Evolutionary conservation across 2,113 vertebrate genomes (phyloP).

Genomic region (Sardina pilchardus): DNA sequence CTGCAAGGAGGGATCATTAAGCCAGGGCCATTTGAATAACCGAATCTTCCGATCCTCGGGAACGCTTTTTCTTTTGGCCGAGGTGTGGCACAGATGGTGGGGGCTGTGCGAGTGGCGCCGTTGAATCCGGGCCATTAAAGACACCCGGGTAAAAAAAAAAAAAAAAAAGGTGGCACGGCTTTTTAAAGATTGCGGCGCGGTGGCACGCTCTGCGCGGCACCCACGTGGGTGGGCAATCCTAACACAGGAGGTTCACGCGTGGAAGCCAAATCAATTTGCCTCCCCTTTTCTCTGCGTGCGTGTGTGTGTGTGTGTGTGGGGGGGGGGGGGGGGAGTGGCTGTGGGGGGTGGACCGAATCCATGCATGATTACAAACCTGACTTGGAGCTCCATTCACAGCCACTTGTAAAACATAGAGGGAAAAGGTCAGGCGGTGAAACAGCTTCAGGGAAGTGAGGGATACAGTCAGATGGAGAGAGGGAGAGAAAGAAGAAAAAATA

Average conservation of each 20-base stretch:
- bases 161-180: conserved; percentile 60
- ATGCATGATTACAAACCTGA: conserved; percentile 34
- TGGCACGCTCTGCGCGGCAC: conserved; percentile 47
- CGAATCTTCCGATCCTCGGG: conserved; percentile 42
- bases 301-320: conserved; percentile 16
- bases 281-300: conserved; percentile 48
- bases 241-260: conserved; percentile 45
- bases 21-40: conserved; percentile 57
- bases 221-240: conserved; percentile 47
- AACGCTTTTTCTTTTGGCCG: conserved; percentile 23
- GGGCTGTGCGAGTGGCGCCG: conserved; percentile 43
- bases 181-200: conserved; percentile 48
- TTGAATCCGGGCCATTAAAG: conserved; percentile 54
- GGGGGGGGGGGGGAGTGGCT: not conserved
- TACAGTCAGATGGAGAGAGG: not conserved
- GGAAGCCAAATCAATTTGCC: conserved; percentile 46
- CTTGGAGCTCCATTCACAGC: conserved; percentile 33
- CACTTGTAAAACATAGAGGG: conserved; percentile 35
- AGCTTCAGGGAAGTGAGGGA: conserved; percentile 10
- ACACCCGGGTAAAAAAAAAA: conserved; percentile 47
- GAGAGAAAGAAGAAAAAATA: not conserved
- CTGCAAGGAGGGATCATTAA: conserved; percentile 60
- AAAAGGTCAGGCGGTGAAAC: conserved; percentile 45
- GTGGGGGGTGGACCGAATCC: conserved; percentile 35
- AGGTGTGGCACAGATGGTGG: conserved; percentile 63